These are phyloP conservation scores for Chromis chromis DNA, from an alignment of 2,797 vertebrate species.

Conservation along the genomic window DNA sequence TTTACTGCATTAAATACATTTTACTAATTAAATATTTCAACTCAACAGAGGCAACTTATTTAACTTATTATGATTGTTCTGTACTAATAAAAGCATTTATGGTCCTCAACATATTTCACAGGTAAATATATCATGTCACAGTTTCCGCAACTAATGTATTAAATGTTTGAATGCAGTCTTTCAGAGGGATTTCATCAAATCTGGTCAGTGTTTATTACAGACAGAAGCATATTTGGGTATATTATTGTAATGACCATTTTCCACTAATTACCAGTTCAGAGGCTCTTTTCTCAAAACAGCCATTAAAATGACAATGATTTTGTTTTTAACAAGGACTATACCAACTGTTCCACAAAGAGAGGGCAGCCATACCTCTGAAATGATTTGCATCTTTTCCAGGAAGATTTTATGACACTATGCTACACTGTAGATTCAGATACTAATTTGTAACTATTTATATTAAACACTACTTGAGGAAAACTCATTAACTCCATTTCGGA, in stretches of 20 bases:
- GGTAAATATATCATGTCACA: background rate
- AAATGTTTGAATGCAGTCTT: background rate
- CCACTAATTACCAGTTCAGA: background rate
- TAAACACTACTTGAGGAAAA: background rate
- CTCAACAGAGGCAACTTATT: too few species aligned
- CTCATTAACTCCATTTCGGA: slow-evolving; percentile 4
- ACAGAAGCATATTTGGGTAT: background rate
- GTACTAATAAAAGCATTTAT: background rate
- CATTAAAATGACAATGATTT: background rate
- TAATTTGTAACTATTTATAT: slow-evolving; percentile 20
- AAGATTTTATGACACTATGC: slow-evolving; percentile 14
- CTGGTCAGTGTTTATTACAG: background rate
- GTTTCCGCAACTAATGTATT: background rate
- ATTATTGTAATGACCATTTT: background rate
- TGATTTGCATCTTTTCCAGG: slow-evolving; percentile 9
- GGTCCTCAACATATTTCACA: background rate
- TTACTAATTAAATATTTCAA: too few species aligned
- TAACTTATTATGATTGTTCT: background rate
- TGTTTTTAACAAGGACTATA: slow-evolving; percentile 1
- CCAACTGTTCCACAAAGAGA: background rate
- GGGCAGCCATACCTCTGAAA: background rate
- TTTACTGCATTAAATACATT: too few species aligned
- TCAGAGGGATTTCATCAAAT: background rate
- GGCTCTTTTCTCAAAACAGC: slow-evolving; percentile 1
- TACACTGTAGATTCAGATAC: slow-evolving; percentile 14